Percentiles rank a stretch among this genome's conserved stretches.
Evolutionary conservation across 1,140 invertebrate species (phyloP).

Genomic region (Aporrectodea caliginosa): DNA sequence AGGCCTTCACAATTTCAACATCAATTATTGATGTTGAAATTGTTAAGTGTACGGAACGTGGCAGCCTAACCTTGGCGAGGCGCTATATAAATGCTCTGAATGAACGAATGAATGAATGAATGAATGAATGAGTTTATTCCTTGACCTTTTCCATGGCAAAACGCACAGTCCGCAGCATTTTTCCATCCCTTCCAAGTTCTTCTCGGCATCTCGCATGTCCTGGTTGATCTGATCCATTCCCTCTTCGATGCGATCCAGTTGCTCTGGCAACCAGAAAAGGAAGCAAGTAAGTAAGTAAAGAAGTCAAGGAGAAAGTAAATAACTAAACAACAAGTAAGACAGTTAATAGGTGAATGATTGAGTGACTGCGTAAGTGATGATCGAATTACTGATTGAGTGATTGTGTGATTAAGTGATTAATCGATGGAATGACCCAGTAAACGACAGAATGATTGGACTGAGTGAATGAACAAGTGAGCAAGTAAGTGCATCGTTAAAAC

Average conservation of each 20-base stretch:
- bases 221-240: constrained; percentile 99
- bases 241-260: constrained; percentile 98
- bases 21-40: not conserved
- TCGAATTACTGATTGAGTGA: no score
- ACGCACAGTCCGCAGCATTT: constrained; percentile 98
- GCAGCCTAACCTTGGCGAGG: not conserved
- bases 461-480: not conserved
- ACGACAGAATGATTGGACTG: not conserved
- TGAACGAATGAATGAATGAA: constrained; percentile 6
- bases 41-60: not conserved
- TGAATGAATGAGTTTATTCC: no score
- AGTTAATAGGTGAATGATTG: no score
- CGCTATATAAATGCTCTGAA: not conserved
- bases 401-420: not conserved
- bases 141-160: constrained; percentile 94
- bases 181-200: constrained; percentile 98
- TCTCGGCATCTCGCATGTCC: constrained; percentile 98
- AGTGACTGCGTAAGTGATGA: no score
- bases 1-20: not conserved
- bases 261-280: constrained; percentile 64
- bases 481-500: no score
- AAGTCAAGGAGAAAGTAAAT: not conserved
- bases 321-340: not conserved
- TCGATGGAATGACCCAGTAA: not conserved
- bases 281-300: not conserved